Evolutionary conservation across 1,140 invertebrate species (phyloP).

Genomic region (Zaprionus gabonicus): DNA sequence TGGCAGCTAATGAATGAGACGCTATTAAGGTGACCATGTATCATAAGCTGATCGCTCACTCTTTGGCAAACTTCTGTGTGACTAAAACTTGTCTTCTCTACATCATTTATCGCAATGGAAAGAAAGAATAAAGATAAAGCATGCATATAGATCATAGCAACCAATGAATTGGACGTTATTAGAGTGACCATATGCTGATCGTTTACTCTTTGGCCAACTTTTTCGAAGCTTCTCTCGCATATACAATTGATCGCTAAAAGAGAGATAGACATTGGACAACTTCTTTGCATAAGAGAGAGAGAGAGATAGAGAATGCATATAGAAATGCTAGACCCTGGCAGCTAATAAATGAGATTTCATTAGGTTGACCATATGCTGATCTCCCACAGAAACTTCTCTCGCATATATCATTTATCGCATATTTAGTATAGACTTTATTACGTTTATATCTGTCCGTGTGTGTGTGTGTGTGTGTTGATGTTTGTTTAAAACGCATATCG

Average conservation of each 20-base stretch:
- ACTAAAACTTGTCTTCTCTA: not conserved
- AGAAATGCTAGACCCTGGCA: not conserved
- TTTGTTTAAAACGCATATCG: conserved; percentile 55
- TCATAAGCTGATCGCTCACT: not conserved
- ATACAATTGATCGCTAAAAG: too few species aligned
- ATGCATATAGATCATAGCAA: too few species aligned
- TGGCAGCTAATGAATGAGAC: accelerated
- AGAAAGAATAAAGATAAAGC: too few species aligned
- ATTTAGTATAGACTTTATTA: not conserved
- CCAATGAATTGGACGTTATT: too few species aligned
- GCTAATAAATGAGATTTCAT: not conserved
- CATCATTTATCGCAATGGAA: not conserved
- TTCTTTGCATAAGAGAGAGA: too few species aligned
- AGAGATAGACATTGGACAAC: too few species aligned
- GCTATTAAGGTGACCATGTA: not conserved
- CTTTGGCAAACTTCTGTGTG: not conserved
- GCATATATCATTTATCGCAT: not conserved
- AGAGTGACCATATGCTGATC: too few species aligned
- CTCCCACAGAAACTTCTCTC: not conserved
- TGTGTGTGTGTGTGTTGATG: conserved; percentile 17
- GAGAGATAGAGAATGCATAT: too few species aligned
- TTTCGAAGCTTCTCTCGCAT: too few species aligned
- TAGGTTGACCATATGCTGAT: not conserved
- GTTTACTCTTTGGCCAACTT: too few species aligned
- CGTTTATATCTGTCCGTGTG: not conserved